A percentile compares a stretch with the other conserved stretches of the same genome.
Conservation (phyloP, 2,113 vertebrate species). For the Cepphus grylle region DNA sequence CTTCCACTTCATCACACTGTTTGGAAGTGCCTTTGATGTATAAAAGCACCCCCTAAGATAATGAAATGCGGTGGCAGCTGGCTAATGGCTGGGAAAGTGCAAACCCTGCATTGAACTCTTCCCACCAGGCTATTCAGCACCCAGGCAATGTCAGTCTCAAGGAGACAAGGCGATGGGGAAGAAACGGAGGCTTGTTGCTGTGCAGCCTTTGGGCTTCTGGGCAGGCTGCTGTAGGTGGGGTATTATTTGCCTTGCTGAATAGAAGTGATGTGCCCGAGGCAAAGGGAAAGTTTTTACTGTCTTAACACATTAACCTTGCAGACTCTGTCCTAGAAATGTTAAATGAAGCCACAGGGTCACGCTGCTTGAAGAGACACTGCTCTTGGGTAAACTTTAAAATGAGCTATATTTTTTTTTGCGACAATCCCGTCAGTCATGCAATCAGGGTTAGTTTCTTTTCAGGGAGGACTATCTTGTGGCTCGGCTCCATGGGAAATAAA, state of each 20-base stretch:
- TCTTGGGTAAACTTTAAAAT: conserved; percentile 24
- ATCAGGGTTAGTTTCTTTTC: not conserved
- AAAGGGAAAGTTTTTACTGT: conserved; percentile 59
- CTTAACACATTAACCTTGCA: conserved; percentile 43
- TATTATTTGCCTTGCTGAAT: conserved; percentile 67
- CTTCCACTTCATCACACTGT: conserved; percentile 79
- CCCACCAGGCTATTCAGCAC: conserved; percentile 71
- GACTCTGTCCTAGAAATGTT: conserved; percentile 24
- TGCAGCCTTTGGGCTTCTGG: conserved; percentile 59
- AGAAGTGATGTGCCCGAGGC: conserved; percentile 50
- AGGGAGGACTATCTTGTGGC: not conserved
- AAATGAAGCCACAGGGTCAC: conserved; percentile 13
- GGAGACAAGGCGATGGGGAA: conserved; percentile 47
- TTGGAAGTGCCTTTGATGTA: conserved; percentile 79
- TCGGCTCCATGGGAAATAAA: not conserved
- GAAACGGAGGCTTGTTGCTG: conserved; percentile 63
- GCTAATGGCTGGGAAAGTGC: conserved; percentile 84
- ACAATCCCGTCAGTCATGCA: not conserved
- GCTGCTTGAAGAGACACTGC: not conserved
- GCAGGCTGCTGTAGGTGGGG: conserved; percentile 48
- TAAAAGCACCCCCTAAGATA: conserved; percentile 72
- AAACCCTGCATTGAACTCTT: conserved; percentile 79
- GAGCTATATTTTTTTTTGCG: not conserved
- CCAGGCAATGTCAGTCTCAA: conserved; percentile 70
- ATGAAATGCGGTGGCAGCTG: conserved; percentile 84